These are phyloP conservation scores for Apistogramma diplotaenia DNA, from an alignment of 2,113 vertebrate genomes.

Conservation along the genomic window DNA sequence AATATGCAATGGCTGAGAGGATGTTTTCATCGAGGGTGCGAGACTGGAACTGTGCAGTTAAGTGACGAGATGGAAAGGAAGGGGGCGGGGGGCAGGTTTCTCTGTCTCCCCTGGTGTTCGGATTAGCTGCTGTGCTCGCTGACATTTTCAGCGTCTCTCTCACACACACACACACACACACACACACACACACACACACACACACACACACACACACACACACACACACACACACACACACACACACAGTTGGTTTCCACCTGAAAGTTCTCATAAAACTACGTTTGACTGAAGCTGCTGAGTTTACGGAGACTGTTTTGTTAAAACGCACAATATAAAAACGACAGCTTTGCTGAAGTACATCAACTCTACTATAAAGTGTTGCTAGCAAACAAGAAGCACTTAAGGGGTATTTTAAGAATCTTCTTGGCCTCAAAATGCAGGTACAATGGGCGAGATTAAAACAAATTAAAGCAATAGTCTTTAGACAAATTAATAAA, in stretches of 20 bases:
- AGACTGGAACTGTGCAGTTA: slow-evolving; percentile 31
- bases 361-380: neutral
- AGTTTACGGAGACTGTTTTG: neutral
- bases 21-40: slow-evolving; percentile 29
- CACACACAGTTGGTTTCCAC: slow-evolving; percentile 19
- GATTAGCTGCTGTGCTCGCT: slow-evolving; percentile 42
- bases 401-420: neutral
- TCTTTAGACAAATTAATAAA: neutral
- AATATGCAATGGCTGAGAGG: slow-evolving; percentile 19
- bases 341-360: neutral
- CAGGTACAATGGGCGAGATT: neutral
- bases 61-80: slow-evolving; percentile 6
- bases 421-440: neutral
- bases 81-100: neutral
- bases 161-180: slow-evolving; percentile 20
- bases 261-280: slow-evolving; percentile 1
- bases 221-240: slow-evolving; percentile 25
- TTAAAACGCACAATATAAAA: neutral
- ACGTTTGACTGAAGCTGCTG: neutral
- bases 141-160: slow-evolving; percentile 44
- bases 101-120: slow-evolving; percentile 25
- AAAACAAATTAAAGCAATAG: neutral
- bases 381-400: neutral
- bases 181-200: slow-evolving; percentile 8
- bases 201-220: slow-evolving; percentile 2